Conservation (phyloP, 2,888 invertebrate genomes). For the Hydropsyche betteni region DNA sequence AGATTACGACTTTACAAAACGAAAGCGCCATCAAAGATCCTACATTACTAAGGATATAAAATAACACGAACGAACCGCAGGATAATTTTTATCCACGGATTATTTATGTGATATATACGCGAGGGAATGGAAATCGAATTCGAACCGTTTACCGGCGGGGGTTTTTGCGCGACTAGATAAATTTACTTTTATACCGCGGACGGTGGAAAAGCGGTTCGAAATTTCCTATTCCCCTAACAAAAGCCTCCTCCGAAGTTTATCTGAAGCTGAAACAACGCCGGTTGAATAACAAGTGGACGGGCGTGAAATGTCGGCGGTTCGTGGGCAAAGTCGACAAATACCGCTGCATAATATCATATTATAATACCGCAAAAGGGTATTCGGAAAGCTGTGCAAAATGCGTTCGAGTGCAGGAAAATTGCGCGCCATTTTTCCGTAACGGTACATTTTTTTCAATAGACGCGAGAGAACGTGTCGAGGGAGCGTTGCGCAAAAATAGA, state of each 20-base stretch:
- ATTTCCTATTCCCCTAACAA: constrained; percentile 5
- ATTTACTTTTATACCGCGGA: constrained; percentile 8
- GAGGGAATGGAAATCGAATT: constrained; percentile 9
- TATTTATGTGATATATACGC: neutral
- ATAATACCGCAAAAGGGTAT: no score
- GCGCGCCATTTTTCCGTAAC: no score
- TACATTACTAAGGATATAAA: no score
- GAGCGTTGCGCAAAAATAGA: no score
- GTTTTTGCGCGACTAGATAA: constrained; percentile 4
- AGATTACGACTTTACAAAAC: constrained; percentile 36
- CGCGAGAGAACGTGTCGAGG: no score
- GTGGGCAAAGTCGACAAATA: neutral
- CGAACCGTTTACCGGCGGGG: neutral
- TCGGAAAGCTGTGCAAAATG: no score
- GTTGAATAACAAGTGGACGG: constrained; percentile 20
- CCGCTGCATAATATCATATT: no score
- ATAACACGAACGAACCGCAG: no score
- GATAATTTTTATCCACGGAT: no score
- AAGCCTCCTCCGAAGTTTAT: constrained; percentile 6
- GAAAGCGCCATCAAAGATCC: constrained; percentile 31
- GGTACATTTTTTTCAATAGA: no score
- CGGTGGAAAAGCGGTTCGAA: constrained; percentile 1
- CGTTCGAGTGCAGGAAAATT: no score
- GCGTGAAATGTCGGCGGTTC: constrained; percentile 27
- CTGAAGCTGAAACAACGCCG: constrained; percentile 25